Evolutionary conservation across 2,113 vertebrate genomes (phyloP).

Genomic region (Dipodomys spectabilis): DNA sequence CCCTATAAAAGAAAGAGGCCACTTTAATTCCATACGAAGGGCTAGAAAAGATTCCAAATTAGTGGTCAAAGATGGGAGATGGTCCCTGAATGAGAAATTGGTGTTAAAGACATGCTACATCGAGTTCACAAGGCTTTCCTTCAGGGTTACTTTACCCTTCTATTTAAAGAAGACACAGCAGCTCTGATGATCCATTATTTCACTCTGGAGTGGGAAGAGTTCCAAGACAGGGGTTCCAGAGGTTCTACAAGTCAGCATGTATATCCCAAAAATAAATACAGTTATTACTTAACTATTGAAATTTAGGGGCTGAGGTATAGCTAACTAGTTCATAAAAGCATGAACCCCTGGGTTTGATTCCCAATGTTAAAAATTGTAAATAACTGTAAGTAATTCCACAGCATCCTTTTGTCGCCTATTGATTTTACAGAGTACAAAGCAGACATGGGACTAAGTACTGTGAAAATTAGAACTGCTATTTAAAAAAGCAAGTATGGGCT

Average conservation of each 20-base stretch:
- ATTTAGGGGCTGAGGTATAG: background rate
- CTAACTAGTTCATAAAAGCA: background rate
- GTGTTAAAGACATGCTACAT: background rate
- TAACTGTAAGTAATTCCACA: background rate
- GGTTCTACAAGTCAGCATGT: background rate
- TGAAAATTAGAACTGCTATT: background rate
- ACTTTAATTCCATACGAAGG: background rate
- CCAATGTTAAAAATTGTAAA: background rate
- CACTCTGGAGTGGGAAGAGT: background rate
- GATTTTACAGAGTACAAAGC: background rate
- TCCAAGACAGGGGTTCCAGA: background rate
- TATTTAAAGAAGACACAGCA: background rate
- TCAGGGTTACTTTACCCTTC: background rate
- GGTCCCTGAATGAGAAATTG: background rate
- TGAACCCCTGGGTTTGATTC: background rate
- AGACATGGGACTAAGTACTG: background rate
- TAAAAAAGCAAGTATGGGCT: too few species aligned
- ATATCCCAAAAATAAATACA: background rate
- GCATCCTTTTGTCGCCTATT: background rate
- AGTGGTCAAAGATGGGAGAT: background rate
- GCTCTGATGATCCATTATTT: background rate
- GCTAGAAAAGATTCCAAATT: constrained; percentile 22
- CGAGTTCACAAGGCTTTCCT: background rate
- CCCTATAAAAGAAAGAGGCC: background rate
- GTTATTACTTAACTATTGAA: background rate